Percentiles rank a stretch among this genome's conserved stretches.
These are phyloP conservation scores for Eriocheir sinensis DNA, from an alignment of 1,140 invertebrate species.

Conservation along the genomic window DNA sequence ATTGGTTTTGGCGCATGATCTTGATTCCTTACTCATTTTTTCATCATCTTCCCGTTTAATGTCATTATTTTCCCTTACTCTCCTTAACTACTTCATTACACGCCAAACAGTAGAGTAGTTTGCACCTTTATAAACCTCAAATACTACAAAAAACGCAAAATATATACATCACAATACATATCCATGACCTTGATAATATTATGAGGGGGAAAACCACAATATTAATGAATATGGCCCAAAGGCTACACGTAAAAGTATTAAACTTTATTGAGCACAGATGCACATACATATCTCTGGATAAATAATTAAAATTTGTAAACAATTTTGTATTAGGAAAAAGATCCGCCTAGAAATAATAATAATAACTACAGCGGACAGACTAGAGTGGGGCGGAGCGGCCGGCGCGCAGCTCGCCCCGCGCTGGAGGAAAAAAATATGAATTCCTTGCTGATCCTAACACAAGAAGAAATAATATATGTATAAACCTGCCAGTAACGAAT, in stretches of 20 bases:
- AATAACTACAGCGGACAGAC: conserved; percentile 71
- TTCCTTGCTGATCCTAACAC: neutral
- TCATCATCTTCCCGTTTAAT: neutral
- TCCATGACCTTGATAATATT: neutral
- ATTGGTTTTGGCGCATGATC: too few relatives aligned
- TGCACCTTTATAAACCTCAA: neutral
- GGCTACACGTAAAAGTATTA: conserved; percentile 73
- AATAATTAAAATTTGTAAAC: conserved; percentile 76
- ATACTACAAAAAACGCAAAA: neutral
- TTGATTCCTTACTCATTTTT: neutral
- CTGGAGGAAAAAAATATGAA: neutral
- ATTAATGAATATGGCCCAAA: neutral
- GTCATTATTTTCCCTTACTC: neutral
- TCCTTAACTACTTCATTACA: neutral
- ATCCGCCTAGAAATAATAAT: conserved; percentile 72
- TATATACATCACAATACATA: neutral
- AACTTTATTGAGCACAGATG: conserved; percentile 79
- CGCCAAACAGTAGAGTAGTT: neutral
- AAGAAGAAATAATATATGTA: too few relatives aligned
- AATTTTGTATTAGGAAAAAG: conserved; percentile 74
- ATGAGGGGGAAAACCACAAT: neutral
- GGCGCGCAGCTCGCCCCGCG: conserved; percentile 44
- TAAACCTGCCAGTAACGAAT: neutral
- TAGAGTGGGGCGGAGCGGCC: conserved; percentile 65
- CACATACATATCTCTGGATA: conserved; percentile 77